These are phyloP conservation scores for Morpho achilles DNA, from an alignment of 2,888 invertebrate species.

Conservation along the genomic window DNA sequence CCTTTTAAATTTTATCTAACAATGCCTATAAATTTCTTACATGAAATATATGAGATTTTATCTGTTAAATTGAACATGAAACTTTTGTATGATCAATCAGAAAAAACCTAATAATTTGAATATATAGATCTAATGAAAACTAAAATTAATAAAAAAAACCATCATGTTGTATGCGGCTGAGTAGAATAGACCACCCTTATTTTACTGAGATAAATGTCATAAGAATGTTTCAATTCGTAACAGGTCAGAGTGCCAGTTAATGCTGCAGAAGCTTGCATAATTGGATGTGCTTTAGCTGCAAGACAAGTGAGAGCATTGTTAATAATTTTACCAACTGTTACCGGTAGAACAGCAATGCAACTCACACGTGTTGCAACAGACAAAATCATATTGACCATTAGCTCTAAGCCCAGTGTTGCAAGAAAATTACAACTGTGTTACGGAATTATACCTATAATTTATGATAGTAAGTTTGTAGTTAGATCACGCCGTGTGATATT, in stretches of 20 bases:
- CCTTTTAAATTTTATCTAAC: too few relatives aligned
- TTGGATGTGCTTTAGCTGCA: slow-evolving; percentile 33
- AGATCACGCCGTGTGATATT: too few relatives aligned
- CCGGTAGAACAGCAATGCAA: slow-evolving; percentile 36
- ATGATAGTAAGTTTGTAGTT: slow-evolving; percentile 44
- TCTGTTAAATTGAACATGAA: too few relatives aligned
- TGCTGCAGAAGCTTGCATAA: slow-evolving; percentile 36
- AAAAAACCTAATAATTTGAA: too few relatives aligned
- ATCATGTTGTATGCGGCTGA: too few relatives aligned
- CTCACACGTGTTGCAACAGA: slow-evolving; percentile 30
- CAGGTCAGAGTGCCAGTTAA: slow-evolving; percentile 37
- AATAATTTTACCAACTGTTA: slow-evolving; percentile 37
- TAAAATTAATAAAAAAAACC: background rate
- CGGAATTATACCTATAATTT: slow-evolving; percentile 55
- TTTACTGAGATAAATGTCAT: too few relatives aligned
- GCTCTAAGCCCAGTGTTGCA: slow-evolving; percentile 53
- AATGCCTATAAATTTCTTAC: too few relatives aligned
- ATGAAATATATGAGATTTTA: too few relatives aligned
- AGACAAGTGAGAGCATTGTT: slow-evolving; percentile 26
- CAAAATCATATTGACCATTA: slow-evolving; percentile 34
- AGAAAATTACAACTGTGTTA: slow-evolving; percentile 73
- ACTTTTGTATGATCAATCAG: too few relatives aligned
- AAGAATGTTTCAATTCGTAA: background rate
- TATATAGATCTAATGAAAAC: background rate
- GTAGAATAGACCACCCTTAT: too few relatives aligned